Evolutionary conservation across 1,140 invertebrate species (phyloP).

Genomic region (Hormaphis cornu): DNA sequence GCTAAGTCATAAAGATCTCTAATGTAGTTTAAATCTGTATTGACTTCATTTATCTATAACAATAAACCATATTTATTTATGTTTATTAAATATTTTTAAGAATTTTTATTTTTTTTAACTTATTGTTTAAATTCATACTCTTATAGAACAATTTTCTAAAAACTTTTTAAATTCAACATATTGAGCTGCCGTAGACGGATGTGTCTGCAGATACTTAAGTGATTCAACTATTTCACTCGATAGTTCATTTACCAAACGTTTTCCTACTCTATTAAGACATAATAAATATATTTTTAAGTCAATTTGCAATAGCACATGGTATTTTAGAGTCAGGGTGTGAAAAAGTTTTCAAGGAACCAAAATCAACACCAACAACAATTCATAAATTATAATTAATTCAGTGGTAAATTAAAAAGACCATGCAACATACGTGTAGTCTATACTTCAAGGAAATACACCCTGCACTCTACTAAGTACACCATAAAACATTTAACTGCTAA

Average conservation of each 20-base stretch:
- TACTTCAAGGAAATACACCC: no score
- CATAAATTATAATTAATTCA: no score
- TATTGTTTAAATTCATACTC: neutral
- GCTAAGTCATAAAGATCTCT: conserved; percentile 64
- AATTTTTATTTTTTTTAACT: neutral
- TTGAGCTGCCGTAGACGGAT: neutral
- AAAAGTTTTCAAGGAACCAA: no score
- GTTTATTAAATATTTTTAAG: neutral
- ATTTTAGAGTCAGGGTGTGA: no score
- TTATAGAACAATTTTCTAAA: neutral
- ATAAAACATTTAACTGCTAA: neutral
- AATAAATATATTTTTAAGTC: neutral
- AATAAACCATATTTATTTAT: neutral
- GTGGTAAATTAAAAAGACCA: no score
- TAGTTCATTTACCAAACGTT: neutral
- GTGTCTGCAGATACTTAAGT: neutral
- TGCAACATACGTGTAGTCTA: no score
- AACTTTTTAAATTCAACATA: conserved; percentile 8
- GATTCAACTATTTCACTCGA: conserved; percentile 10
- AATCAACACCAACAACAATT: no score
- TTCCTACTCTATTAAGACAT: neutral
- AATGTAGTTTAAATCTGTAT: conserved; percentile 54
- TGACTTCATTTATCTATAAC: conserved; percentile 51
- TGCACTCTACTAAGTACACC: no score
- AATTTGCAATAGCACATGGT: no score